phyloP scores from a whole-genome alignment of 2,797 vertebrate species.

The Chromobotia macracanthus region DNA sequence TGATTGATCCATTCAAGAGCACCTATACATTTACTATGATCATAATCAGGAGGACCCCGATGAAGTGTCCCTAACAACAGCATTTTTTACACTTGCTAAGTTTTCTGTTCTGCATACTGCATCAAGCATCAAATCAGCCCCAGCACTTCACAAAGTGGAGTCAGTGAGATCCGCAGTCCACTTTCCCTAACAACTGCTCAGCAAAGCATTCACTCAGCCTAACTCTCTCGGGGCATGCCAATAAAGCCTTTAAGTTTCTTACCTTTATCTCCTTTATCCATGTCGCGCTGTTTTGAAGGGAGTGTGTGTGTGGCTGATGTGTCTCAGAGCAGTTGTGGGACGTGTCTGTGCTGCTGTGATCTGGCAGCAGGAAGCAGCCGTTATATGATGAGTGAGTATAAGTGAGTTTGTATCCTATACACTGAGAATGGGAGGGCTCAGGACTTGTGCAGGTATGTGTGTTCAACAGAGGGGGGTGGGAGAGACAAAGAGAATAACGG shows the following conservation, averaged over 20 bases:
- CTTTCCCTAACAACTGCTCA: constrained; percentile 21
- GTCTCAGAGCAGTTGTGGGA: constrained; percentile 21
- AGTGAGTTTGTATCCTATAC: constrained; percentile 38
- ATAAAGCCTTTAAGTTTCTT: constrained; percentile 34
- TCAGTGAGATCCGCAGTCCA: constrained; percentile 35
- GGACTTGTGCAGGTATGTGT: constrained; percentile 42
- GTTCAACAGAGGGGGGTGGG: background rate
- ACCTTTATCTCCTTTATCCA: constrained; percentile 61
- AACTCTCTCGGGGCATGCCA: constrained; percentile 29
- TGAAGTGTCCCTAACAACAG: background rate
- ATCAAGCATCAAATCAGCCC: constrained; percentile 44
- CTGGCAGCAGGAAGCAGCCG: constrained; percentile 10
- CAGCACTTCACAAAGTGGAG: constrained; percentile 15
- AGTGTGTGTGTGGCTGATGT: constrained; percentile 17
- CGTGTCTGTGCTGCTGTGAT: constrained; percentile 31
- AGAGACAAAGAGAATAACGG: constrained; percentile 1
- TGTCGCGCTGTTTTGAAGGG: constrained; percentile 34
- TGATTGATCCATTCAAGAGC: constrained; percentile 8
- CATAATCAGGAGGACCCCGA: background rate
- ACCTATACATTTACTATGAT: background rate
- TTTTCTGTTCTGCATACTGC: constrained; percentile 51
- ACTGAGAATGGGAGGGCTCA: constrained; percentile 30
- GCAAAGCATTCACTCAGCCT: constrained; percentile 1
- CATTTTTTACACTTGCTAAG: constrained; percentile 14
- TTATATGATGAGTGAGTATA: constrained; percentile 39